phyloP scores from a whole-genome alignment of 2,888 invertebrate species.

The Erebia aethiops region DNA sequence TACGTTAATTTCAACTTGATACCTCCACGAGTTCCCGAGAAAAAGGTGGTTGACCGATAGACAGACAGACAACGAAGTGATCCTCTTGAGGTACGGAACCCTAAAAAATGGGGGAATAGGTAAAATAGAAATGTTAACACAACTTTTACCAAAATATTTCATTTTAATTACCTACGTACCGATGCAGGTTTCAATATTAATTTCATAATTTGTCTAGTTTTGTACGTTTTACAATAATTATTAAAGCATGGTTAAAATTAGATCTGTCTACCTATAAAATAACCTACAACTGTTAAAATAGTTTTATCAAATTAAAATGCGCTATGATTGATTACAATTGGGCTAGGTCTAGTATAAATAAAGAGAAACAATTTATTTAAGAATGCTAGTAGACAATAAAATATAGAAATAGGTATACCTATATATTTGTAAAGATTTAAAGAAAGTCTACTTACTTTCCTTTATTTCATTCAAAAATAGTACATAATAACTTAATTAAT shows the following conservation, averaged over 20 bases:
- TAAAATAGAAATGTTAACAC: conserved; percentile 23
- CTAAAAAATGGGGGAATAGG: too few relatives aligned
- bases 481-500: too few relatives aligned
- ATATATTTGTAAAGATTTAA: too few relatives aligned
- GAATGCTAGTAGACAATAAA: background rate
- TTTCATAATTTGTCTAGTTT: conserved; percentile 37
- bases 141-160: conserved; percentile 42
- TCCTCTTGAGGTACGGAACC: too few relatives aligned
- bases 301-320: background rate
- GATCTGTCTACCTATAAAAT: conserved; percentile 4
- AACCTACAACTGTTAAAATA: conserved; percentile 2
- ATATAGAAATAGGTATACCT: background rate
- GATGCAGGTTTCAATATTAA: conserved; percentile 25
- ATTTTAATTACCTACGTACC: conserved; percentile 38
- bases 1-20: too few relatives aligned
- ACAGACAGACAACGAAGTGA: too few relatives aligned
- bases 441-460: too few relatives aligned
- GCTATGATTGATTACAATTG: background rate
- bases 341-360: background rate
- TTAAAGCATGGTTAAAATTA: conserved; percentile 44
- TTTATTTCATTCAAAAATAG: too few relatives aligned
- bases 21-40: too few relatives aligned
- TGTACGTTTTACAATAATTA: conserved; percentile 47
- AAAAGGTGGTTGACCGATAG: too few relatives aligned
- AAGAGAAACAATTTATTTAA: conserved; percentile 13